Evolutionary conservation across 2,113 vertebrate species (phyloP), one percentile per base, ranked within the genome.

Genomic region (Sinocyclocheilus anophthalmus): DNA sequence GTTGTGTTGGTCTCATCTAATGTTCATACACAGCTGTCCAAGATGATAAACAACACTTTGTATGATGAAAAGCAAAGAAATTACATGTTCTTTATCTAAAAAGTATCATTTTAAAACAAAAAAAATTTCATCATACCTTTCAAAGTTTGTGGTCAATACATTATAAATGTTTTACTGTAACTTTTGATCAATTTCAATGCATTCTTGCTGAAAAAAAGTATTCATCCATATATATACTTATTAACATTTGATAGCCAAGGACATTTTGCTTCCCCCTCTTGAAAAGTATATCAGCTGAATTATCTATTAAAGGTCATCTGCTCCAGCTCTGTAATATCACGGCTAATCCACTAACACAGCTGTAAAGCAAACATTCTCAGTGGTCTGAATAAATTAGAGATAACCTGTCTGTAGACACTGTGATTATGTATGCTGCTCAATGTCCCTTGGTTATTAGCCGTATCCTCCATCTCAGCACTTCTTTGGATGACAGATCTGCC

Each of bases 381-480:
- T n/a, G 50, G 75, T 39, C 24, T 24, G 37, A 59, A 33, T 67
- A 79, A 65, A 73, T 55, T 65, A 30, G 57, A 76, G 2, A 73
- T 42, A 72, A 70, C 70, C 7, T 83, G 84, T 85, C 37, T 61
- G 87, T 53, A 83, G 33, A 78, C 22, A 20, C 72, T 79, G 12
- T 84, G 59, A 42, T 81, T 81, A 70, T 86, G n/a, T 53, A 59
- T 76, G 33, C 80, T 55, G 48, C 67, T 75, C 57, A 69, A 26
- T 22, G 69, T 86, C 26, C 57, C 30, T 16, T 6, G 10, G 11
- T 88, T 83, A 88, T 79, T 65, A 72, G 73, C 61, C 5, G 18
- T 72, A 79, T 76, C 30, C 76, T 84, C 75, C 33, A 33, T 72
- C 81, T 84, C 85, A 84, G 88, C 85, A 84, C 22, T 67, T 79